phyloP scores from a whole-genome alignment of 1,140 invertebrate species.

The Babylonia areolata region DNA sequence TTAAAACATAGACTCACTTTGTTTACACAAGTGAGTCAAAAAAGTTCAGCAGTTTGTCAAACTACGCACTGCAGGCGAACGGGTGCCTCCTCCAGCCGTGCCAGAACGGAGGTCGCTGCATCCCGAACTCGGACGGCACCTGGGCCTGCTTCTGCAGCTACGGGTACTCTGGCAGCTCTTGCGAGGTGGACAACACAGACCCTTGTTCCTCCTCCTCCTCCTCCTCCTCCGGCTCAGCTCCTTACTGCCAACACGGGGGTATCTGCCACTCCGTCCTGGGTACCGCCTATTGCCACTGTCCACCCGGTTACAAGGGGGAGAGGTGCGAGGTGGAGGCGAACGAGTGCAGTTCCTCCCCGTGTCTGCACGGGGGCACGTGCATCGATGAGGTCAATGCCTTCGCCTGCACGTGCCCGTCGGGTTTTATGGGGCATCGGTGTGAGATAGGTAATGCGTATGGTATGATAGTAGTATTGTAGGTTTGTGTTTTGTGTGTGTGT shows the following conservation, averaged over 20 bases:
- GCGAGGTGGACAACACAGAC: background rate
- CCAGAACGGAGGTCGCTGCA: background rate
- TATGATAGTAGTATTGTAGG: too few relatives aligned
- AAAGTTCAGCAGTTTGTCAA: background rate
- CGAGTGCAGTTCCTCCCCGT: background rate
- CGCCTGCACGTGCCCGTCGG: background rate
- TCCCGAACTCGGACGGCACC: background rate
- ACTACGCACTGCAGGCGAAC: background rate
- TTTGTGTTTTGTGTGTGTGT: too few relatives aligned
- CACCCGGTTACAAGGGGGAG: background rate
- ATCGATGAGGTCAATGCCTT: background rate
- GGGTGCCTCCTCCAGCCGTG: background rate
- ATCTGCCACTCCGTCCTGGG: background rate
- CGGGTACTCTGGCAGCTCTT: background rate
- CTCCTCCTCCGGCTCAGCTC: too few relatives aligned
- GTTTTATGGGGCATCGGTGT: background rate
- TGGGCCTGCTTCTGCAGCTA: background rate
- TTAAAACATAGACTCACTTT: too few relatives aligned
- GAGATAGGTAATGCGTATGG: background rate
- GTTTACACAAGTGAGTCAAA: too few relatives aligned
- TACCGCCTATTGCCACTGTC: background rate
- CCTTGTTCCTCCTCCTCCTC: background rate
- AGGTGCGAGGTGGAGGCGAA: background rate
- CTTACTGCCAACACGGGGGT: background rate
- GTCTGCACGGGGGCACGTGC: background rate